These are phyloP conservation scores for Hippocampus kuda DNA, from an alignment of 2,797 vertebrate species.

Conservation along the genomic window DNA sequence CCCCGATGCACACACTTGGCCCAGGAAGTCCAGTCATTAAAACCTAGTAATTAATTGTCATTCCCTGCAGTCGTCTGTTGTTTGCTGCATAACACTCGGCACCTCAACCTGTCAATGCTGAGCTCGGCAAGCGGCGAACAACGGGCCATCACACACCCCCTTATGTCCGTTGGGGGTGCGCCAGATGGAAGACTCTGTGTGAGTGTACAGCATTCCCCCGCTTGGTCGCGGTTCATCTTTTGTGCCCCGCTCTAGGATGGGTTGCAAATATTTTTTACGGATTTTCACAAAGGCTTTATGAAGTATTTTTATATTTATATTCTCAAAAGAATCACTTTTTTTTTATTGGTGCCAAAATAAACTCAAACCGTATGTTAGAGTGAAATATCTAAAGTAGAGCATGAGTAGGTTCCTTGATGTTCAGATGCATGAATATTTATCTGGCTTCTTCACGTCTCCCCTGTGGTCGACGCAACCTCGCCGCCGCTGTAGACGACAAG, in stretches of 20 bases:
- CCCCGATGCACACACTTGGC: slow-evolving; percentile 43
- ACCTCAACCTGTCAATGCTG: slow-evolving; percentile 14
- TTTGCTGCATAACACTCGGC: slow-evolving; percentile 6
- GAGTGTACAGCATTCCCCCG: not conserved
- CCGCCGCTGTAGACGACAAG: not conserved
- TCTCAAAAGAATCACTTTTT: no score
- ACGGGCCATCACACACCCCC: not conserved
- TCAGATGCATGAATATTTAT: not conserved
- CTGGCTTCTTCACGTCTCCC: not conserved
- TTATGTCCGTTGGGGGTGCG: not conserved
- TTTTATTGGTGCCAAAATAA: not conserved
- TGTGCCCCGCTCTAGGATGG: no score
- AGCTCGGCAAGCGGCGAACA: not conserved
- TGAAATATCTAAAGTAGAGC: not conserved
- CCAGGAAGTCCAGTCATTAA: slow-evolving; percentile 61
- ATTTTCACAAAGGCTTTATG: not conserved
- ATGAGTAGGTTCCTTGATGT: not conserved
- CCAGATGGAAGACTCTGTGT: not conserved
- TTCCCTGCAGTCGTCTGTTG: slow-evolving; percentile 52
- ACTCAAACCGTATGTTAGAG: not conserved
- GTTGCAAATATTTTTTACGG: not conserved
- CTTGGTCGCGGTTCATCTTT: not conserved
- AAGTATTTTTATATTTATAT: not conserved
- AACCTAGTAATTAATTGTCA: slow-evolving; percentile 64
- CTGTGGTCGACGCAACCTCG: slow-evolving; percentile 9